These are phyloP conservation scores for Drosophila colorata DNA, from an alignment of 2,888 invertebrate species.

Conservation along the genomic window DNA sequence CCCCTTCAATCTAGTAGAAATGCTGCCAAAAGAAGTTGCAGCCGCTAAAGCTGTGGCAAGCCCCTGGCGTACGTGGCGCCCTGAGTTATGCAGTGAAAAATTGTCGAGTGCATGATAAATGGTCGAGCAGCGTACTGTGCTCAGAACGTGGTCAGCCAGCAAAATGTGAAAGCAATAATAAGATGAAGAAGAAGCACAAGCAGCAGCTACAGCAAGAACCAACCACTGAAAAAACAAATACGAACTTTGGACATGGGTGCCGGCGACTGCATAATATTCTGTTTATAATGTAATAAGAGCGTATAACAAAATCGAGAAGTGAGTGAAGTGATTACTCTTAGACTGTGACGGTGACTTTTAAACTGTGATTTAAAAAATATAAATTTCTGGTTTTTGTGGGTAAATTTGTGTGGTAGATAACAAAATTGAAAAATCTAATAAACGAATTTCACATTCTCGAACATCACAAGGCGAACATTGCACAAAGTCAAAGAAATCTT, in stretches of 20 bases:
- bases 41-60: constrained; percentile 5
- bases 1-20: constrained; percentile 10
- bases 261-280: background rate
- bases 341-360: no score
- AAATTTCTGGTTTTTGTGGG: no score
- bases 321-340: no score
- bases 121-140: constrained; percentile 28
- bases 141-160: constrained; percentile 69
- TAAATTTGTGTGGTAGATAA: no score
- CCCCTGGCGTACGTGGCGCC: constrained; percentile 59
- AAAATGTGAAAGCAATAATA: constrained; percentile 58
- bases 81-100: constrained; percentile 78
- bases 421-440: no score
- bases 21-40: constrained; percentile 13
- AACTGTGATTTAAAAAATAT: no score
- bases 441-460: no score
- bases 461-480: no score
- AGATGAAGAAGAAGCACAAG: constrained; percentile 29
- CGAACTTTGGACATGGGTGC: background rate
- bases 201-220: constrained; percentile 3
- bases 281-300: background rate
- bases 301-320: no score
- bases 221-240: constrained; percentile 8
- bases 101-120: constrained; percentile 72
- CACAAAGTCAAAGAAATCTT: no score